These are phyloP conservation scores for Cyrtodaria siliqua DNA, from an alignment of 2,888 invertebrate genomes.

Conservation along the genomic window DNA sequence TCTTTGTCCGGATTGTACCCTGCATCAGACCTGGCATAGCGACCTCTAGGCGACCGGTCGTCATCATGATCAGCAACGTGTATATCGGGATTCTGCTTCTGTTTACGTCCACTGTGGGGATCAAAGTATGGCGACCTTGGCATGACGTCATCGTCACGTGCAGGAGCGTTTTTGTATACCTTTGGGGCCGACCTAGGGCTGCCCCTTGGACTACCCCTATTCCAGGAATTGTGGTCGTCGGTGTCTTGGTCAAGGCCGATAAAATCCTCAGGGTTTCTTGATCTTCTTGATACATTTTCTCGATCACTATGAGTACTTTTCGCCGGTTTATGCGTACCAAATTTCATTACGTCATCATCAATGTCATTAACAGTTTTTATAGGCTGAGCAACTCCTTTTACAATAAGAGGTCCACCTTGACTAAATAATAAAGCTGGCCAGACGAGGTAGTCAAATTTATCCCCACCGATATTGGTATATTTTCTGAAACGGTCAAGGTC, in stretches of 20 bases:
- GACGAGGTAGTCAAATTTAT: constrained; percentile 60
- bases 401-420: constrained; percentile 36
- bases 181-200: constrained; percentile 25
- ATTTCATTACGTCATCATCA: not conserved
- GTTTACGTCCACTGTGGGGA: constrained; percentile 9
- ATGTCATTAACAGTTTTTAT: constrained; percentile 12
- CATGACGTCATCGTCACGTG: constrained; percentile 7
- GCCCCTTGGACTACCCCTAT: constrained; percentile 4
- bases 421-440: constrained; percentile 54
- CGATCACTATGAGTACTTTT: not conserved
- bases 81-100: constrained; percentile 2
- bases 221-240: constrained; percentile 16
- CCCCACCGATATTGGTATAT: constrained; percentile 30
- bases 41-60: constrained; percentile 4
- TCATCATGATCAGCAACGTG: constrained; percentile 7
- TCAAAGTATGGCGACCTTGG: constrained; percentile 49
- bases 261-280: constrained; percentile 10
- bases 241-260: constrained; percentile 16
- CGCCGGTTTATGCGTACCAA: not conserved
- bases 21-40: constrained; percentile 2
- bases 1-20: not conserved
- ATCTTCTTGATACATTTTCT: not conserved
- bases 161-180: constrained; percentile 19
- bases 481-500: constrained; percentile 49
- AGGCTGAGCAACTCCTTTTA: constrained; percentile 56